Evolutionary conservation across 2,888 invertebrate species (phyloP), one percentile per base, ranked within the genome.

Genomic region (Cremastinae sp.): DNA sequence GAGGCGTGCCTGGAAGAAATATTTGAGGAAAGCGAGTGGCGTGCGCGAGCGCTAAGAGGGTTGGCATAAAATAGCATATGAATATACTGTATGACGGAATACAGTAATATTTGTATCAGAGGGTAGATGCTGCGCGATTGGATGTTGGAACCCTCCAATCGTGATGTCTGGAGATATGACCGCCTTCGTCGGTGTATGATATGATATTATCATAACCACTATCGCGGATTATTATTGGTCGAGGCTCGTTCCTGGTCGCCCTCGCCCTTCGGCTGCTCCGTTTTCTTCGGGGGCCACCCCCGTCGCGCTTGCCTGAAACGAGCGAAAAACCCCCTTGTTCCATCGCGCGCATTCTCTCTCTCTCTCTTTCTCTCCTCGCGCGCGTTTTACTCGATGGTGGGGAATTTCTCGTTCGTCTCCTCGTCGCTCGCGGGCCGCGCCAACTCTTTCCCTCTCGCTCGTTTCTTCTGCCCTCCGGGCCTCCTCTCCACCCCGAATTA

Each of bases 201-300:
- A 89, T 89, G 87, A 89, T 88, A 89, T 89, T 89, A 89, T 89
- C 89, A 89, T 89, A 89, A 88, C 86, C 43, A 85, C 85, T 84
- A 82, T 51, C 75, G 84, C 79, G 84, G 83, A 84, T 87, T 89
- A 89, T 89, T 89, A 89, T 89, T 89, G 89, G 89, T 88, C 86
- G 88, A 79, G 79, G 61, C 71, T 82, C 76, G 75, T 79, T 84
- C 86, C 86, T 84, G 83, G 84, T 82, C 83, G 20, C 61, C 61
- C 59, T 59, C n/a, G 43, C 22, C 80, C 84, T 84, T 79, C 75
- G 49, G 41, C 82, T 83, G 85, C 79, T 78, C 38, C 58, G 53
- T 80, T 81, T 83, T 84, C 84, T 84, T 80, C 81, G 79, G 83
- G 78, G 82, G 82, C 85, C 82, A 81, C 81, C 80, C 78, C 71